These are phyloP conservation scores for Apis dorsata DNA, from an alignment of 1,140 invertebrate species.

Conservation along the genomic window DNA sequence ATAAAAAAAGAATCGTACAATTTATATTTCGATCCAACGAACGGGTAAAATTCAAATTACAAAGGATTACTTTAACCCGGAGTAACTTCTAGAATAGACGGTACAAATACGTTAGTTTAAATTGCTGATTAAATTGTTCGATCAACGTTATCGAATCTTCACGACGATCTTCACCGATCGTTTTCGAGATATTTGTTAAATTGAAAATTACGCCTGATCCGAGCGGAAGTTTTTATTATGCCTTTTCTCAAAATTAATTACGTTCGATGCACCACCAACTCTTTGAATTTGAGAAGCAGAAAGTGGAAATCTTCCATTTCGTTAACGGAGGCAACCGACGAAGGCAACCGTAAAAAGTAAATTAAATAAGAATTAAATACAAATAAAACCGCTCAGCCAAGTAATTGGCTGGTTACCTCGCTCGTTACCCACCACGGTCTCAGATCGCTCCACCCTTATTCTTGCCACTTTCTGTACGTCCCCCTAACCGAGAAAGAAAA, in stretches of 20 bases:
- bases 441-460: constrained; percentile 53
- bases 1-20: too few relatives aligned
- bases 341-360: constrained; percentile 77
- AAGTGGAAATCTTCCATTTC: constrained; percentile 69
- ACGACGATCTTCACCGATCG: neutral
- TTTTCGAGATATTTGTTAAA: neutral
- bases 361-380: constrained; percentile 81
- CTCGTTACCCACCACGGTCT: constrained; percentile 61
- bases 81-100: too few relatives aligned
- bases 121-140: neutral
- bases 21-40: too few relatives aligned
- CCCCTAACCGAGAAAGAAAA: constrained; percentile 63
- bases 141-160: neutral
- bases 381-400: constrained; percentile 80
- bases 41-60: too few relatives aligned
- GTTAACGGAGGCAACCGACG: constrained; percentile 67
- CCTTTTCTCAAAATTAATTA: constrained; percentile 38
- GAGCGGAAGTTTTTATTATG: neutral
- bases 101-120: neutral
- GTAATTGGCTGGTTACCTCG: constrained; percentile 76
- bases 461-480: constrained; percentile 14
- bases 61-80: too few relatives aligned
- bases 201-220: neutral
- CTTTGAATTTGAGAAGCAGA: constrained; percentile 55
- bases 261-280: neutral